Percentiles rank a stretch among this genome's conserved stretches.
Conservation (phyloP, 2,113 vertebrate species). For the Athene noctua region DNA sequence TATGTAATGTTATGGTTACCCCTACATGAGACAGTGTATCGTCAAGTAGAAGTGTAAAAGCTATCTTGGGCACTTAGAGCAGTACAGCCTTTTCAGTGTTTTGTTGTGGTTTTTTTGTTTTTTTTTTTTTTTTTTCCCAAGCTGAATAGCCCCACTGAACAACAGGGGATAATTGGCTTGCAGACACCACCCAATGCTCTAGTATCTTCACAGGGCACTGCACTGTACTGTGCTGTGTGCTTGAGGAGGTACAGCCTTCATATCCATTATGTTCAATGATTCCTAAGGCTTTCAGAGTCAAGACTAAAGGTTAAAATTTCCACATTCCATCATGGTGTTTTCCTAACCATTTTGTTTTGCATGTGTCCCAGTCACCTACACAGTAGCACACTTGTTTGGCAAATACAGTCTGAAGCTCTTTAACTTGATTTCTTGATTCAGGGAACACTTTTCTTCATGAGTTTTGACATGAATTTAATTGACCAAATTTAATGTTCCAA, state of each 20-base stretch:
- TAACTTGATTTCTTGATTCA: constrained; percentile 7
- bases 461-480: constrained; percentile 38
- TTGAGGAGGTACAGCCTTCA: neutral
- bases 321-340: neutral
- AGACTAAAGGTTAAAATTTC: neutral
- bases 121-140: neutral
- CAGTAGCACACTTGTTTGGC: neutral
- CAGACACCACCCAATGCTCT: neutral
- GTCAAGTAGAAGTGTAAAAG: neutral
- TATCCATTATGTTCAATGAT: neutral
- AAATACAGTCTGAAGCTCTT: neutral
- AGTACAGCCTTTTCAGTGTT: neutral
- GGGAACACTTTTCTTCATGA: constrained; percentile 18
- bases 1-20: fast-evolving
- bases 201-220: neutral
- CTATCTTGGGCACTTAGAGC: neutral
- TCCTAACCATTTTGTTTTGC: neutral
- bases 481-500: constrained; percentile 17
- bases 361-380: neutral
- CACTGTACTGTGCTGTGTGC: fast-evolving
- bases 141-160: neutral
- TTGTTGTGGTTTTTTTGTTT: no score
- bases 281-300: neutral
- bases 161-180: neutral
- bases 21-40: neutral